Conservation (phyloP, 2,113 vertebrate species). For the Cyrtonyx montezumae region DNA sequence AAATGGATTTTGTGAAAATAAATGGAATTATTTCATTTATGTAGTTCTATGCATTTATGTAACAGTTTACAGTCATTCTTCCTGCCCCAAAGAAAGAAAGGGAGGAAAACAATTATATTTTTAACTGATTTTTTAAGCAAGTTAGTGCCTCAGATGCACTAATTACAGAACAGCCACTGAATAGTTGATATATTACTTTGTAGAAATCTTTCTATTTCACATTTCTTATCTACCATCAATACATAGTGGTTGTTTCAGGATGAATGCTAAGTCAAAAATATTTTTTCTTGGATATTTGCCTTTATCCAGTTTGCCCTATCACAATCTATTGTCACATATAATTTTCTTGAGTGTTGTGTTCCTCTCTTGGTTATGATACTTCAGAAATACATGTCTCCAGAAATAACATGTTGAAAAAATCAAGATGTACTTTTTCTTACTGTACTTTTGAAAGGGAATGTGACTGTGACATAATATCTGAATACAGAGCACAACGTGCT, state of each 20-base stretch:
- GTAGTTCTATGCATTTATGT: neutral
- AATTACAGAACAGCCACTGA: conserved; percentile 46
- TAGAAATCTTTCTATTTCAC: conserved; percentile 1
- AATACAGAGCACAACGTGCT: neutral
- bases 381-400: neutral
- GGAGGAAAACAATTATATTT: conserved; percentile 10
- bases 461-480: neutral
- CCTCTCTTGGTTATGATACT: neutral
- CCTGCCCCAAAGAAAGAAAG: conserved; percentile 29
- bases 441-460: neutral
- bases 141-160: conserved; percentile 46
- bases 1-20: neutral
- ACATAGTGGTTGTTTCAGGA: conserved; percentile 12
- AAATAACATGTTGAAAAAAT: neutral
- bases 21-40: neutral
- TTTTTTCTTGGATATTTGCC: neutral
- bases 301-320: neutral
- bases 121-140: conserved; percentile 21
- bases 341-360: neutral
- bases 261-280: conserved; percentile 20
- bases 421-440: neutral
- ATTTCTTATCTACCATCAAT: conserved; percentile 32
- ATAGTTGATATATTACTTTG: neutral
- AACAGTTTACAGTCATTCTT: conserved; percentile 26
- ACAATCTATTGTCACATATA: neutral